Base-by-base conservation (phyloP, 2,888 invertebrate genomes). In the Lasius fuliginosus region DNA sequence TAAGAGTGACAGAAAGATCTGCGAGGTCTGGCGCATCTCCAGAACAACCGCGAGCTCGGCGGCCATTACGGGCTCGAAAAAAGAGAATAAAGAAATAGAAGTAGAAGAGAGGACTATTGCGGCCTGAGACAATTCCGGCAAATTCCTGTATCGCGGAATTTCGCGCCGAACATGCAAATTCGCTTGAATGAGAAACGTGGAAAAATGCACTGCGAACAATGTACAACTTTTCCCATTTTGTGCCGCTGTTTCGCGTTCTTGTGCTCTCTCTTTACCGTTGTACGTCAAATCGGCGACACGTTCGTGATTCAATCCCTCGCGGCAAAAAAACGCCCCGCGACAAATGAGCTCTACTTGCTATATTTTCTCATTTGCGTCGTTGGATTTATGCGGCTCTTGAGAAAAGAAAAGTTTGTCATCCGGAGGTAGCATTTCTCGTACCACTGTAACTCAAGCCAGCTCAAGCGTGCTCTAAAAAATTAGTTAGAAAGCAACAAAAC, bases 141-240 rank as follows among this genome's bases (percentile, higher is more conserved):
- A 79, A 81, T 81, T 81, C 36, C 23, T 71, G 60, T 71, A 60
- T 27, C 49, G 60, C 36, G 73, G 60, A 60, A 79, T 79, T 71
- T 6, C 58, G 46, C 33, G 60, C 23, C 46, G 60, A 81, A 81
- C 60, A 81, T 81, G 73, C 60, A 81, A 73, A 81, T 71, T 27
- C 36, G 58, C 27, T 71, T 27, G 27, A 68, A 56, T 56, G 53
- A 68, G 56, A 12, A 30, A 58, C 46, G 46, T 73, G 60, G 12
- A 60, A 60, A 81, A 71, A 71, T 46, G 60, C 12, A 71, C 60
- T 18, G 46, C 60, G 18, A 81, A 81, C 36, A 73, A 33, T 27
- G 60, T n/a, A 71, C 71, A 81, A 81, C 79, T 81, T 81, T 81
- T 81, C 30, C 79, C 60, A 81, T 81, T 81, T 73, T 81, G 36